Percentiles rank a stretch among this genome's conserved stretches.
Conservation (phyloP, 1,140 invertebrate genomes). For the Plutomurus gul region DNA sequence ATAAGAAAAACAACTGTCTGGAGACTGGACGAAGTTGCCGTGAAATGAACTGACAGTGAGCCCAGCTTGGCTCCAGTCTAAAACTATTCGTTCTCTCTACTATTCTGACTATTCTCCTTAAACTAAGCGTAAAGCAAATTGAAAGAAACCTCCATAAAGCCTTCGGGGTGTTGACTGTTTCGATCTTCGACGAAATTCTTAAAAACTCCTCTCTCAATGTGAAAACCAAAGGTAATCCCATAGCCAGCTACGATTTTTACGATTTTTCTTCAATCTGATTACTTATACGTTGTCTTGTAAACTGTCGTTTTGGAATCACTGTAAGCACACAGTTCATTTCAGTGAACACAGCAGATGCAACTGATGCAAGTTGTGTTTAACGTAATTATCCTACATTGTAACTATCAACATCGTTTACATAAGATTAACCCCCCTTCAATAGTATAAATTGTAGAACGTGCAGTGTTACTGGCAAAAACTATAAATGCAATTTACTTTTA, state of each 20-base stretch:
- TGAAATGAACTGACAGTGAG: too few relatives aligned
- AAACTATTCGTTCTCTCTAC: conserved; percentile 16
- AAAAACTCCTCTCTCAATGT: conserved; percentile 3
- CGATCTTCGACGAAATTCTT: conserved; percentile 3
- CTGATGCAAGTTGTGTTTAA: too few relatives aligned
- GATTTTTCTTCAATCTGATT: neutral
- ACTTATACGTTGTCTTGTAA: too few relatives aligned
- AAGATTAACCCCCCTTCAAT: too few relatives aligned
- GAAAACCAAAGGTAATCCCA: neutral
- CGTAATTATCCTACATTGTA: too few relatives aligned
- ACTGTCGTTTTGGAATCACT: too few relatives aligned
- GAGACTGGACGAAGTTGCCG: conserved; percentile 16
- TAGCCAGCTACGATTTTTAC: neutral
- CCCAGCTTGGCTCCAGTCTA: conserved; percentile 17
- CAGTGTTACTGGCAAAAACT: too few relatives aligned
- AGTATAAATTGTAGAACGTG: too few relatives aligned
- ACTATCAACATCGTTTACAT: too few relatives aligned
- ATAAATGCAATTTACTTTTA: neutral
- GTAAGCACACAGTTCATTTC: too few relatives aligned
- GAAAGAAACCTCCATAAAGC: conserved; percentile 21
- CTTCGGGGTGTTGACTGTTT: conserved; percentile 10
- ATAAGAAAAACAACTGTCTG: conserved; percentile 23
- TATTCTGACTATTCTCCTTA: conserved; percentile 7
- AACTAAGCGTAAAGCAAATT: conserved; percentile 17
- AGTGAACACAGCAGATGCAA: too few relatives aligned